Base-by-base conservation (phyloP, 2,113 vertebrate genomes). In the Cyanoramphus novaezelandiae region DNA sequence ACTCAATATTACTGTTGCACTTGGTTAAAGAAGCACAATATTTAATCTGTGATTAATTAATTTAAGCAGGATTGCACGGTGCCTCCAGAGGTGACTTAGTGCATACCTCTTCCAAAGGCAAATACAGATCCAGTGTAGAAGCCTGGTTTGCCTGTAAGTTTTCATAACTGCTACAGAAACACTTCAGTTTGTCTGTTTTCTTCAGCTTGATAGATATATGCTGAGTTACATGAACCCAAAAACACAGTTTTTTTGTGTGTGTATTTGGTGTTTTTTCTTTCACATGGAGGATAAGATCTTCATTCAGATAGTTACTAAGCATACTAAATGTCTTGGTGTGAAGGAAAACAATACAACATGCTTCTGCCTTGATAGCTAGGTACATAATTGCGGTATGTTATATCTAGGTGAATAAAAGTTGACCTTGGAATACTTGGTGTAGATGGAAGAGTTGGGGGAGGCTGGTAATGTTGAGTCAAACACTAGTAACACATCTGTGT, bases 21-120 rank as follows among this genome's bases (percentile, higher is more conserved):
- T 78, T 93, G 24, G 18, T 64, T 92, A 55, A 78, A 81, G 64
- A 24, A 84, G 35, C 28, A 6, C 46, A 78, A 1, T 76, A 43
- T 79, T 94, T 90, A 82, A 86, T 75, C 35, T 62, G 44, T 92
- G 79, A 57, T 87, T 63, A 74, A 89, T 87, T 68, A 82, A 87
- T 87, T 82, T 31, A 81, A 87, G 81, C 43, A 79, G 80, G 43
- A 29, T 86, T 93, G 55, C 60, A 60, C 2, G 50, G 20, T 75
- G 17, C 46, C 13, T 55, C 9, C 43, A 59, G 68, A 64, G 82
- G 76, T 86, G 60, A 64, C 16, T 53, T 49, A 23, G 33, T 78
- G 57, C 70, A 47, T 82, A 17, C 24, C 21, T 80, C 19, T 47
- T 79, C 16, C 33, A 55, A 84, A 88, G 31, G 67, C 75, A 93